These are phyloP conservation scores for Catharus bicknelli DNA, from an alignment of 2,113 vertebrate genomes.

Conservation along the genomic window DNA sequence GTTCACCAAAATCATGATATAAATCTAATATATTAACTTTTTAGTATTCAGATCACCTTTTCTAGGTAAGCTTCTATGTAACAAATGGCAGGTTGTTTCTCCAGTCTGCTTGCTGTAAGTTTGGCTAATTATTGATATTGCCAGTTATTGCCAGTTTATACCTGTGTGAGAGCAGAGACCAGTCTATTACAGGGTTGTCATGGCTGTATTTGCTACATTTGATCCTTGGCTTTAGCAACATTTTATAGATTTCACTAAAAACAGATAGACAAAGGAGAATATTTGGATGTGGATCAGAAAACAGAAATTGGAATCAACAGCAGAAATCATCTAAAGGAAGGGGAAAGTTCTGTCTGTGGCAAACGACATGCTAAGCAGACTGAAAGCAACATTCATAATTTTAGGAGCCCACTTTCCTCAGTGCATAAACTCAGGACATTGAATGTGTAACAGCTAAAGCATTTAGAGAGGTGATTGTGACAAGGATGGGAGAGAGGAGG, in stretches of 20 bases:
- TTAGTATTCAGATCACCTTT: background rate
- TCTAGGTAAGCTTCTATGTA: background rate
- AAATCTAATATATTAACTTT: background rate
- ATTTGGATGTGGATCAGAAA: conserved; percentile 15
- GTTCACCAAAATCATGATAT: background rate
- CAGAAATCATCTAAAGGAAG: background rate
- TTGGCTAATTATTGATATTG: background rate
- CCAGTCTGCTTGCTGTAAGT: background rate
- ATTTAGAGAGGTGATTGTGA: conserved; percentile 48
- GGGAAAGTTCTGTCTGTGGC: background rate
- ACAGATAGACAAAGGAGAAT: background rate
- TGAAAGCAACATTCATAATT: conserved; percentile 21
- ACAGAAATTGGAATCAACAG: background rate
- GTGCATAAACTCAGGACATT: conserved; percentile 45
- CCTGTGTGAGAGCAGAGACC: background rate
- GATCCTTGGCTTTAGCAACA: background rate
- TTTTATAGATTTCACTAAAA: background rate
- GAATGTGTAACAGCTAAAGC: conserved; percentile 40
- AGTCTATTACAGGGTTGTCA: background rate
- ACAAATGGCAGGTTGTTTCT: background rate
- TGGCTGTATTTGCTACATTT: background rate
- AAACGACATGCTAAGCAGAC: background rate
- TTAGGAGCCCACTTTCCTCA: conserved; percentile 16
- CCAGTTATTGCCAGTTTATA: background rate
- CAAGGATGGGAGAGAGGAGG: background rate